phyloP scores from a whole-genome alignment of 1,140 invertebrate genomes.

The Pemphigus obesinymphae region DNA sequence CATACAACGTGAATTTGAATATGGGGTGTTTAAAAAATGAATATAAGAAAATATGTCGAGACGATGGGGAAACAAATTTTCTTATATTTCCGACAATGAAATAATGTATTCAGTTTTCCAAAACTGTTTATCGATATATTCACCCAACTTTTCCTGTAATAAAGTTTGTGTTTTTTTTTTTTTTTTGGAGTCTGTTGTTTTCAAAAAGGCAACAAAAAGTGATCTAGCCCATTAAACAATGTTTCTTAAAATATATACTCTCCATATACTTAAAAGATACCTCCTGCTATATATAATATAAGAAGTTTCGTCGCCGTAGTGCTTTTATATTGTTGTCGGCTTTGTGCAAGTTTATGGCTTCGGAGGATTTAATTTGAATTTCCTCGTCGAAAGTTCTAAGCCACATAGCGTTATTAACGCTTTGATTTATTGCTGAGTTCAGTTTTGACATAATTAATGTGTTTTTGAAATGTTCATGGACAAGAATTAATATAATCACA shows the following conservation, averaged over 20 bases:
- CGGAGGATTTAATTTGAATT: conserved; percentile 39
- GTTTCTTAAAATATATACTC: conserved; percentile 8
- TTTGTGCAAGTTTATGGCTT: conserved; percentile 32
- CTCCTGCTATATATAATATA: conserved; percentile 1
- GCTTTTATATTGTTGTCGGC: conserved; percentile 14
- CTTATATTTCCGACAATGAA: background rate
- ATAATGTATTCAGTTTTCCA: conserved; percentile 2
- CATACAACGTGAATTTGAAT: conserved; percentile 4
- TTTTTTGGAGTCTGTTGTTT: background rate
- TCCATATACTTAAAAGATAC: conserved; percentile 11
- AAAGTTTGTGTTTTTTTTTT: conserved; percentile 29
- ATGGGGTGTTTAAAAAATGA: background rate
- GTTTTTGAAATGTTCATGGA: background rate
- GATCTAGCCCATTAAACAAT: conserved; percentile 35
- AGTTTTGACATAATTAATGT: conserved; percentile 30
- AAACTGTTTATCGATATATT: background rate
- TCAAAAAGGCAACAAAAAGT: background rate
- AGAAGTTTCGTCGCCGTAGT: conserved; percentile 16
- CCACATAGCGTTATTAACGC: conserved; percentile 21
- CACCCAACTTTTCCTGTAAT: background rate
- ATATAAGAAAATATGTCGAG: background rate
- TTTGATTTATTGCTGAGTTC: conserved; percentile 31
- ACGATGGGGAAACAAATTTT: background rate
- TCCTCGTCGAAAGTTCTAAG: conserved; percentile 23
- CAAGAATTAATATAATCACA: background rate